phyloP scores from a whole-genome alignment of 2,888 invertebrate genomes.

The Doris montereyensis region DNA sequence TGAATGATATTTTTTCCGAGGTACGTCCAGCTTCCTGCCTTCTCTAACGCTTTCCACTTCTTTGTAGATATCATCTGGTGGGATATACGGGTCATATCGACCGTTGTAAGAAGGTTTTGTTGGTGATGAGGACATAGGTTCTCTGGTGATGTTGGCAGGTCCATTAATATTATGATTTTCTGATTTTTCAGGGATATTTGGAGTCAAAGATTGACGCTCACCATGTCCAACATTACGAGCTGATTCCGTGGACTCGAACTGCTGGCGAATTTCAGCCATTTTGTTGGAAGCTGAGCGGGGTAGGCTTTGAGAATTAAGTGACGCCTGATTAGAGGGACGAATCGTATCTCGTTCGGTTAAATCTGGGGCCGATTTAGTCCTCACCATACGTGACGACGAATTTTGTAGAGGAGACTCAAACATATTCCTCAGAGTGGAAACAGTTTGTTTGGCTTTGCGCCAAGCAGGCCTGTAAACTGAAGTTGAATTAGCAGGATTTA shows the following conservation, averaged over 20 bases:
- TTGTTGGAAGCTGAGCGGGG: constrained; percentile 53
- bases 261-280: constrained; percentile 46
- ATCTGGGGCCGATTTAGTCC: constrained; percentile 55
- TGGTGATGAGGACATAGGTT: neutral
- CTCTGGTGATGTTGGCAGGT: neutral
- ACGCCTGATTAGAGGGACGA: neutral
- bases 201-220: too few species aligned
- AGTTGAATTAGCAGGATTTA: too few species aligned
- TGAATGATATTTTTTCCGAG: constrained; percentile 43
- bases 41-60: constrained; percentile 51
- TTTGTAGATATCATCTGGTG: constrained; percentile 56
- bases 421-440: constrained; percentile 32
- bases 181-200: too few species aligned
- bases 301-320: constrained; percentile 34
- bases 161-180: too few species aligned
- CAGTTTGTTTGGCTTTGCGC: constrained; percentile 17
- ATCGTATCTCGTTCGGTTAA: too few species aligned
- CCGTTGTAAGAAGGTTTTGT: too few species aligned
- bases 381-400: constrained; percentile 21
- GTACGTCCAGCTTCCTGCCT: constrained; percentile 47
- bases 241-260: constrained; percentile 1
- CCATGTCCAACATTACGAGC: too few species aligned
- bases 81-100: constrained; percentile 52
- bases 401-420: constrained; percentile 29
- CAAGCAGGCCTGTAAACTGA: too few species aligned